Base-by-base conservation (phyloP, 2,888 invertebrate species). In the Dynastes tityus region DNA sequence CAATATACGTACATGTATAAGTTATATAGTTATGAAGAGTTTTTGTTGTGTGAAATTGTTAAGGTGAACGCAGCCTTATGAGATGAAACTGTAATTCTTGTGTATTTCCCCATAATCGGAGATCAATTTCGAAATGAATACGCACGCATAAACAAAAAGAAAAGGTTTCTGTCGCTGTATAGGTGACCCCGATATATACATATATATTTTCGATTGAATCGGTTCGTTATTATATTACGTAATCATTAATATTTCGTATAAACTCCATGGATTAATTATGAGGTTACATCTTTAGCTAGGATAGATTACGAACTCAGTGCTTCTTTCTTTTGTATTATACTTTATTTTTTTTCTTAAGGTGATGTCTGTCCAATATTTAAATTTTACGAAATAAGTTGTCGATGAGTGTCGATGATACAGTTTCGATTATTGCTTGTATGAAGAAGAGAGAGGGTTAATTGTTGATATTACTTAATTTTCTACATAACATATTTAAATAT, bases 301-400 rank as follows among this genome's bases (percentile, higher is more conserved):
- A 68, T 51, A n/a, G 4, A n/a, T 8, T 63, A 63, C 40, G 65
- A 45, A 67, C 40, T 45, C 65, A 67, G 45, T 67, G 71, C 55
- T 58, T 71, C 22, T 51, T 37, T 58, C 53, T 58, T 70, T 11
- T 5, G 29, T 71, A 37, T 58, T 40, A 53, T 70, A n/a, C 11
- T 32, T 37, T 55, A 37, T 2, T n/a, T 71, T 71, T 16, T 0
- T 37, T 37, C 5, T 22, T 71, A 71, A 71, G 71, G 27, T 71
- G 37, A 55, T 37, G 55, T 37, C 55, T 58, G 71, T 71, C 58
- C 71, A 71, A 37, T 71, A 32, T 58, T 71, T 71, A 58, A 58
- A 49, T 45, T 58, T 58, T n/a, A 58, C n/a, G 16, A 58, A 58
- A 58, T 53, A 37, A 55, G 53, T 37, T 53, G 70, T 16, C 22